A percentile compares a stretch with the other conserved stretches of the same genome.
These are phyloP conservation scores for Drosophila demipolita DNA, from an alignment of 2,888 invertebrate species.

Conservation along the genomic window DNA sequence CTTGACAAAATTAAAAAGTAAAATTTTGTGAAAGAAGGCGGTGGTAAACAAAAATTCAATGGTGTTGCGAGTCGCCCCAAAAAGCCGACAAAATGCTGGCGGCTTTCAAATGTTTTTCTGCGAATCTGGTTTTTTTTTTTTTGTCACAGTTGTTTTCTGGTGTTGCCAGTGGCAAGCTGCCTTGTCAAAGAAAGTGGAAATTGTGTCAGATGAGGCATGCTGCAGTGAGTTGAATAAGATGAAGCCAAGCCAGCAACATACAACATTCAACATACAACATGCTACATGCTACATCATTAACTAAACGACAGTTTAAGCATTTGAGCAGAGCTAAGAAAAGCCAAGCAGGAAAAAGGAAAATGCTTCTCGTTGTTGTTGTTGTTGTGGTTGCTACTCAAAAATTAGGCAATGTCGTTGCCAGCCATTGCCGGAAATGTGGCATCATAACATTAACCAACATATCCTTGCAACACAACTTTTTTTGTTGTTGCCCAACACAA, in stretches of 20 bases:
- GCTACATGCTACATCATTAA: slow-evolving; percentile 75
- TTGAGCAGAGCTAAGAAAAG: slow-evolving; percentile 20
- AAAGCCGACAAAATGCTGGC: slow-evolving; percentile 38
- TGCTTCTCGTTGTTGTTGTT: slow-evolving; percentile 15
- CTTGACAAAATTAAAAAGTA: slow-evolving; percentile 44
- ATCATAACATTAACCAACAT: slow-evolving; percentile 81
- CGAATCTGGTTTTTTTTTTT: neutral
- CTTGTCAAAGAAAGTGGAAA: slow-evolving; percentile 61
- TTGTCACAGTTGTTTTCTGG: slow-evolving; percentile 1
- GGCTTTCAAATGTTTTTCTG: slow-evolving; percentile 27
- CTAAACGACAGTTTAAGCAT: slow-evolving; percentile 80
- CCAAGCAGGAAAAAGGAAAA: slow-evolving; percentile 1
- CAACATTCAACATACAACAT: neutral
- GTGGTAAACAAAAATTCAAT: slow-evolving; percentile 11
- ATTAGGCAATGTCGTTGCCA: slow-evolving; percentile 44
- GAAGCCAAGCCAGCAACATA: slow-evolving; percentile 5
- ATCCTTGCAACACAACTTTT: slow-evolving; percentile 64
- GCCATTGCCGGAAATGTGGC: slow-evolving; percentile 69
- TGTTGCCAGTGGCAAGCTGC: slow-evolving; percentile 46
- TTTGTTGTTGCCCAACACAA: slow-evolving; percentile 1
- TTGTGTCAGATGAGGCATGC: slow-evolving; percentile 58
- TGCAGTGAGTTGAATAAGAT: slow-evolving; percentile 7
- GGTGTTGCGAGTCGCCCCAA: slow-evolving; percentile 22
- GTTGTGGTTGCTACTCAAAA: slow-evolving; percentile 47
- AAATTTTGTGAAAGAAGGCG: slow-evolving; percentile 6